These are phyloP conservation scores for Apotomis capreana DNA, from an alignment of 2,888 invertebrate species.

Conservation along the genomic window DNA sequence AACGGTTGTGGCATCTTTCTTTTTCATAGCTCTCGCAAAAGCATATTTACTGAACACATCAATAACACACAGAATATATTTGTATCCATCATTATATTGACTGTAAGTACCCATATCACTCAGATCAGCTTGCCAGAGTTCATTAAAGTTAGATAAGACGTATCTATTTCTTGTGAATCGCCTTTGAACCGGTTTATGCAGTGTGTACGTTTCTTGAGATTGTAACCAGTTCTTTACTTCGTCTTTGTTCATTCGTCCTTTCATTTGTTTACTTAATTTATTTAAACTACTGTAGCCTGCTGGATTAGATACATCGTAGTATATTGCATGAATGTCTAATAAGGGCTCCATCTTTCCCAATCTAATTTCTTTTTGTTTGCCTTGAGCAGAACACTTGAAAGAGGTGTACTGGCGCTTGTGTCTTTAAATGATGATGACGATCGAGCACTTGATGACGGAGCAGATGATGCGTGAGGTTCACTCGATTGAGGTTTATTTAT, in stretches of 20 bases:
- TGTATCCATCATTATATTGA: constrained; percentile 45
- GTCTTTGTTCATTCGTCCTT: constrained; percentile 45
- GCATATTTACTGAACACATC: constrained; percentile 47
- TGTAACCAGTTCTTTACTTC: constrained; percentile 45
- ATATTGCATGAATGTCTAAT: not conserved
- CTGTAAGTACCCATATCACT: constrained; percentile 43
- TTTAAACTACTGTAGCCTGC: constrained; percentile 40
- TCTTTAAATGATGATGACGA: too few relatives aligned
- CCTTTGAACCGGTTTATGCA: constrained; percentile 46
- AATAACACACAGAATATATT: constrained; percentile 47
- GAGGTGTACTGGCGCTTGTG: too few relatives aligned
- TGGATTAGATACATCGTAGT: constrained; percentile 11
- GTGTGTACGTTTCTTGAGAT: constrained; percentile 47
- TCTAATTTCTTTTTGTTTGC: constrained; percentile 43
- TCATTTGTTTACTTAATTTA: constrained; percentile 45
- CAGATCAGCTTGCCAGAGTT: constrained; percentile 47
- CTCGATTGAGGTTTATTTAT: too few relatives aligned
- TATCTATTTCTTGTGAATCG: constrained; percentile 44
- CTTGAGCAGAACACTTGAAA: constrained; percentile 25
- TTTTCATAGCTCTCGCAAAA: constrained; percentile 43
- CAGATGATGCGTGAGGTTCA: too few relatives aligned
- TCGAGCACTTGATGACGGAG: too few relatives aligned
- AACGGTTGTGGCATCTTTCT: constrained; percentile 43
- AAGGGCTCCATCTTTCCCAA: not conserved
- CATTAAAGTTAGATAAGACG: constrained; percentile 43